Base-by-base conservation (phyloP, 2,113 vertebrate species). In the Seriola quinqueradiata region DNA sequence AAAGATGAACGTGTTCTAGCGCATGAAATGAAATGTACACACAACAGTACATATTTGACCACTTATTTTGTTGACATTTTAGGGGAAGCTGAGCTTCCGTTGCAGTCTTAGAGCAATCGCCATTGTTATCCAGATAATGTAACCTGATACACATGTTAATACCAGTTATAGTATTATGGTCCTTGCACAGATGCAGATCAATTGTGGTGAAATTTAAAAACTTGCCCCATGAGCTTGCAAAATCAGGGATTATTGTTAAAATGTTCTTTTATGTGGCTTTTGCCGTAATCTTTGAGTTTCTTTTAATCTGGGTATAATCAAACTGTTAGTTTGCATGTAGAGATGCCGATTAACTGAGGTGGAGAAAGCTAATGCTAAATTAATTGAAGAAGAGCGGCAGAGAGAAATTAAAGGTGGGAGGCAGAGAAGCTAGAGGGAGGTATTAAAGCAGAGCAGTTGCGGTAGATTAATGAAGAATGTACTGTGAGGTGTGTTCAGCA, bases 391-490 rank as follows among this genome's bases (percentile, higher is more conserved):
- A 42, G 21, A 68, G 28, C n/a, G 1, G 36, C 50, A 48, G 48
- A 54, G 36, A 65, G 48, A 34, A 72, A 76, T 64, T 28, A 75
- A 75, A 82, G 55, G 23, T 67, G 25, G 59, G 74, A 69, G 48
- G 34, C 52, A 59, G 46, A 57, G 54, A n/a, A 46, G 64, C 59
- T 19, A 4, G 32, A 50, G 38, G 65, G 54, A 57, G 38, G 46
- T 68, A 55, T 42, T 64, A 58, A 77, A 74, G 34, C 23, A 25
- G 12, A 48, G 50, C 55, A 60, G 32, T 65, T 82, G n/a, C 38
- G 13, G 50, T 32, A 66, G 75, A 70, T 79, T 70, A 82, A 70
- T 77, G 44, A 70, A 58, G 59, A 85, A 38, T 63, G 34, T 66
- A 48, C n/a, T 50, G n/a, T 11, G 23, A 64, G 58, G 19, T 32